Conservation (phyloP, 2,113 vertebrate species). For the Nothobranchius furzeri region DNA sequence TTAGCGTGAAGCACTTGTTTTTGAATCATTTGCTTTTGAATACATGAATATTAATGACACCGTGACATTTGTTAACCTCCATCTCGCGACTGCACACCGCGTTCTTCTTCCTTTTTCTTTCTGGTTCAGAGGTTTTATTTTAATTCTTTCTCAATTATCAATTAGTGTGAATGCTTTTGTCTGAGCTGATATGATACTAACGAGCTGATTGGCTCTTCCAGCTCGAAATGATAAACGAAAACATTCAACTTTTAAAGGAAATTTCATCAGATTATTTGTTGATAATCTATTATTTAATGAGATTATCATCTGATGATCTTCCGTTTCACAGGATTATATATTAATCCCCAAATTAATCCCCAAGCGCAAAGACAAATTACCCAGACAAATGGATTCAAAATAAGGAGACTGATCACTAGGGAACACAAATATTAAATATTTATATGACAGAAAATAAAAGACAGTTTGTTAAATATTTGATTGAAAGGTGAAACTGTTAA, state of each 20-base stretch:
- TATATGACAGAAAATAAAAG: background rate
- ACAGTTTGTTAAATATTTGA: too few species aligned
- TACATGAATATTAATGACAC: slow-evolving; percentile 80
- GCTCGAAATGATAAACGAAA: slow-evolving; percentile 1
- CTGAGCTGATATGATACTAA: slow-evolving; percentile 26
- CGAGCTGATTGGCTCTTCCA: slow-evolving; percentile 3
- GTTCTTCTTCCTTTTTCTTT: slow-evolving; percentile 37
- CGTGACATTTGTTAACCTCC: slow-evolving; percentile 78
- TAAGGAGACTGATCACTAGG: slow-evolving; percentile 4
- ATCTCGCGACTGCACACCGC: slow-evolving; percentile 45
- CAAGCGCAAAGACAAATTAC: slow-evolving; percentile 11
- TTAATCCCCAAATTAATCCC: slow-evolving; percentile 40
- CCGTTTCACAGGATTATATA: slow-evolving; percentile 45
- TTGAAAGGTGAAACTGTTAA: too few species aligned
- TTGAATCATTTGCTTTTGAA: slow-evolving; percentile 81
- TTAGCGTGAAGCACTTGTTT: slow-evolving; percentile 86
- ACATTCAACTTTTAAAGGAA: slow-evolving; percentile 20
- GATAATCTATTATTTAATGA: slow-evolving; percentile 26
- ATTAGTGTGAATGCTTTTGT: slow-evolving; percentile 23
- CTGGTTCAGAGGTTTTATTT: slow-evolving; percentile 46
- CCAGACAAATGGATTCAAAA: slow-evolving; percentile 34
- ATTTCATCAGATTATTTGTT: slow-evolving; percentile 15
- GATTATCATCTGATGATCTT: slow-evolving; percentile 47
- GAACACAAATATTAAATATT: background rate
- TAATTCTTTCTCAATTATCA: slow-evolving; percentile 27